phyloP scores from a whole-genome alignment of 2,113 vertebrate genomes.

The Ceratotherium simum region DNA sequence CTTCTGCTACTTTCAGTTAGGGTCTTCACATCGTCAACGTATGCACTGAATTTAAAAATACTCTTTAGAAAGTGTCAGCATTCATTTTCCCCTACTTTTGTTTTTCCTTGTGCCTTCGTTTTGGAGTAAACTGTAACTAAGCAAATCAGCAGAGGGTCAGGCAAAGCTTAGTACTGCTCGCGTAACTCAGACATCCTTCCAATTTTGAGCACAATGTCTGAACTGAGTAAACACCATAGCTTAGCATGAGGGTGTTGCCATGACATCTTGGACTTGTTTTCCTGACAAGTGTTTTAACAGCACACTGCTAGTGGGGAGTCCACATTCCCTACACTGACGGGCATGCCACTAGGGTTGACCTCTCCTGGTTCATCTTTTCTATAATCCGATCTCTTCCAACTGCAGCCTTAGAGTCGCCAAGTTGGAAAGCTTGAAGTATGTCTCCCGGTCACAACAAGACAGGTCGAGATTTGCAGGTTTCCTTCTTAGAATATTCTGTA shows the following conservation, averaged over 20 bases:
- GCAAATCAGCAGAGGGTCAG: background rate
- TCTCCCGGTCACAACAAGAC: background rate
- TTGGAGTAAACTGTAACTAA: background rate
- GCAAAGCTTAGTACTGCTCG: background rate
- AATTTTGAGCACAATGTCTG: constrained; percentile 12
- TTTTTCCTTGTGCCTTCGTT: constrained; percentile 38
- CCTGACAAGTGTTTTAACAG: background rate
- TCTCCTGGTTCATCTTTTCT: background rate
- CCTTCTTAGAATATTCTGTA: background rate
- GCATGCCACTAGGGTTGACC: background rate
- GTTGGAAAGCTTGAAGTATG: background rate
- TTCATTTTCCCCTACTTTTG: constrained; percentile 13
- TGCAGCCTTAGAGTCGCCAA: background rate
- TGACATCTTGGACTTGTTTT: constrained; percentile 43
- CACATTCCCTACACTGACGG: background rate
- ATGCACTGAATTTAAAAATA: background rate
- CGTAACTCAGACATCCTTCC: background rate
- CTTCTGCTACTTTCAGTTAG: constrained; percentile 7
- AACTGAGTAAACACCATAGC: constrained; percentile 8
- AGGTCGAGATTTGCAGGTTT: background rate
- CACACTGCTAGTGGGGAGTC: background rate
- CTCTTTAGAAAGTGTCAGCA: background rate
- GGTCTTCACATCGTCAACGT: constrained; percentile 15
- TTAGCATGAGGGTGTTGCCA: background rate
- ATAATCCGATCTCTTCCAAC: background rate